Percentiles rank a stretch among this genome's conserved stretches.
phyloP scores from a whole-genome alignment of 2,113 vertebrate genomes.

The Prolemur simus region DNA sequence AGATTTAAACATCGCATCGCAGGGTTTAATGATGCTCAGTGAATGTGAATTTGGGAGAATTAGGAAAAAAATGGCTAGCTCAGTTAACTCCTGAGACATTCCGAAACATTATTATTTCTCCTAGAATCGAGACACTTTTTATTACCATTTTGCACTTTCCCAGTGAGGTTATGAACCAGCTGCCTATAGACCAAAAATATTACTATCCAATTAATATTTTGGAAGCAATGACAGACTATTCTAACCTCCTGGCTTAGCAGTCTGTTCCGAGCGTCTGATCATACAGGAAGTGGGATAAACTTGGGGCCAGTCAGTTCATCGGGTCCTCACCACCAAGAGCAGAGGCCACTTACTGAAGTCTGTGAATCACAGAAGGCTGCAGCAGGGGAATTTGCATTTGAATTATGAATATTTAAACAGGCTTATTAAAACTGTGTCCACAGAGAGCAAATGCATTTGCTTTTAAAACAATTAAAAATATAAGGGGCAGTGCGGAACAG shows the following conservation, averaged over 20 bases:
- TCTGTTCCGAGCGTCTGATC: slow-evolving; percentile 70
- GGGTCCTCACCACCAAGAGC: neutral
- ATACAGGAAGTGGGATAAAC: slow-evolving; percentile 43
- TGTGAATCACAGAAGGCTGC: slow-evolving; percentile 47
- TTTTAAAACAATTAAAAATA: slow-evolving; percentile 75
- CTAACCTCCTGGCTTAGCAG: slow-evolving; percentile 72
- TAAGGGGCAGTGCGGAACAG: neutral
- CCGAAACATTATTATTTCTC: slow-evolving; percentile 56
- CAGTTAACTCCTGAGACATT: slow-evolving; percentile 50
- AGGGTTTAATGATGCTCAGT: neutral
- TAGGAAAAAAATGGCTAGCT: neutral
- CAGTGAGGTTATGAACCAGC: slow-evolving; percentile 75
- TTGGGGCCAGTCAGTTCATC: neutral
- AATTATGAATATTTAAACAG: slow-evolving; percentile 77
- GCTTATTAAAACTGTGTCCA: slow-evolving; percentile 72
- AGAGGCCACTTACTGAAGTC: slow-evolving; percentile 55
- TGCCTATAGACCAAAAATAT: slow-evolving; percentile 74
- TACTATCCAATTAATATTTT: slow-evolving; percentile 80
- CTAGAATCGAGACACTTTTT: slow-evolving; percentile 63
- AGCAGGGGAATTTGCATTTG: slow-evolving; percentile 45
- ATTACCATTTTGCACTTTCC: slow-evolving; percentile 71
- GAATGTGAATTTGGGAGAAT: slow-evolving; percentile 39
- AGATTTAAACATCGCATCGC: neutral
- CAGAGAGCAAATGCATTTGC: slow-evolving; percentile 63
- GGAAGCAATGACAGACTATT: slow-evolving; percentile 64